Evolutionary conservation across 2,113 vertebrate genomes (phyloP).

Genomic region (Cisticola juncidis): DNA sequence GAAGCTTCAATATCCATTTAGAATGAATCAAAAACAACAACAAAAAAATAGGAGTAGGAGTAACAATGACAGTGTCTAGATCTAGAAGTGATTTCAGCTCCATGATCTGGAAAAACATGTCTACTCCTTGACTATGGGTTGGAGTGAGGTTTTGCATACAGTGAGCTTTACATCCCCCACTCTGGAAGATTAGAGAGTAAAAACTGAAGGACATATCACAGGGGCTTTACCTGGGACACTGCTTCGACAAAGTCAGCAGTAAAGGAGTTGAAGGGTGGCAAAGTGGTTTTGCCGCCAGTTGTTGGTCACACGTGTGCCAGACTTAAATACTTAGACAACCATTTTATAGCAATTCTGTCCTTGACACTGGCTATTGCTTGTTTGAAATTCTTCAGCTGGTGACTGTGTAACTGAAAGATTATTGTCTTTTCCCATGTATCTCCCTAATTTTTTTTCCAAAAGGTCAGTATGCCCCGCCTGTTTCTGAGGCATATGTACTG

Average conservation of each 20-base stretch:
- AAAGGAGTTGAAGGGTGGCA: not conserved
- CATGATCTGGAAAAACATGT: not conserved
- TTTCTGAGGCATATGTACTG: not conserved
- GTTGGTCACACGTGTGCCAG: not conserved
- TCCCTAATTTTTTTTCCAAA: not conserved
- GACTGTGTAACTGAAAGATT: not conserved
- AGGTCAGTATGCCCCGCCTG: not conserved
- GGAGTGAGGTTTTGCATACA: not conserved
- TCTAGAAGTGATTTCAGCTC: not conserved
- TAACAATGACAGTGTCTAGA: not conserved
- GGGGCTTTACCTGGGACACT: not conserved
- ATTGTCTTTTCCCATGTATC: not conserved
- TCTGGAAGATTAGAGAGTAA: not conserved
- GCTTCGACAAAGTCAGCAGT: not conserved
- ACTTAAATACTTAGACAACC: not conserved
- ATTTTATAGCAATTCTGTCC: not conserved
- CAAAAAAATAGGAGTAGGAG: not conserved
- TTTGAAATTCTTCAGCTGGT: not conserved
- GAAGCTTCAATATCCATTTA: not conserved
- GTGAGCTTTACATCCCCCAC: not conserved
- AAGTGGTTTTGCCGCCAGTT: not conserved
- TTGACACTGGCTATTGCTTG: not conserved
- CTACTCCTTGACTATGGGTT: not conserved
- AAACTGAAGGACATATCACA: not conserved
- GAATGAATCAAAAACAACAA: not conserved